These are phyloP conservation scores for Oscheius sp. DNA, from an alignment of 2,888 invertebrate genomes.

Conservation along the genomic window DNA sequence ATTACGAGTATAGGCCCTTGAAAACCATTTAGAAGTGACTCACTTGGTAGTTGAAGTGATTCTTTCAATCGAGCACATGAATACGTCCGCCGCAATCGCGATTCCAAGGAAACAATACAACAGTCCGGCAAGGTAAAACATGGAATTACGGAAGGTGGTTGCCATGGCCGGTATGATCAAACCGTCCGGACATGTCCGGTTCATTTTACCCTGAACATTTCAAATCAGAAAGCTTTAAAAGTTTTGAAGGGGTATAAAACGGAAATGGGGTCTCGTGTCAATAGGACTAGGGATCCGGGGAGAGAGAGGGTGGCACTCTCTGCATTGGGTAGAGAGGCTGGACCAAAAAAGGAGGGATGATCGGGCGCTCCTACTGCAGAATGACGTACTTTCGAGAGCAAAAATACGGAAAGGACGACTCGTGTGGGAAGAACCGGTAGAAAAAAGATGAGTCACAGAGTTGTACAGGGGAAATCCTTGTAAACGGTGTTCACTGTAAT, in stretches of 20 bases:
- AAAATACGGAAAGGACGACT: background rate
- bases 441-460: too few species aligned
- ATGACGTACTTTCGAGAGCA: constrained; percentile 8
- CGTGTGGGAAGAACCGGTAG: too few species aligned
- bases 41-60: constrained; percentile 74
- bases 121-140: constrained; percentile 76
- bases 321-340: constrained; percentile 3
- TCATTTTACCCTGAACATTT: constrained; percentile 26
- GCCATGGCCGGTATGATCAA: constrained; percentile 49
- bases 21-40: constrained; percentile 6
- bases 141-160: constrained; percentile 46
- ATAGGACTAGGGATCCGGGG: background rate
- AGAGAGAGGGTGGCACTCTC: background rate
- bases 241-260: background rate
- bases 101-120: constrained; percentile 78
- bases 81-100: constrained; percentile 79
- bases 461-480: too few species aligned
- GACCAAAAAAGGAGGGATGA: constrained; percentile 22
- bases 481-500: too few species aligned
- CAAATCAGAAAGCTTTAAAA: background rate
- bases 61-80: constrained; percentile 79
- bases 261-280: constrained; percentile 11
- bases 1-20: background rate
- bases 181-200: constrained; percentile 44
- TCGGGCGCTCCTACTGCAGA: background rate